These are phyloP conservation scores for Pteronotus mesoamericanus DNA, from an alignment of 2,797 vertebrate genomes.

Conservation along the genomic window DNA sequence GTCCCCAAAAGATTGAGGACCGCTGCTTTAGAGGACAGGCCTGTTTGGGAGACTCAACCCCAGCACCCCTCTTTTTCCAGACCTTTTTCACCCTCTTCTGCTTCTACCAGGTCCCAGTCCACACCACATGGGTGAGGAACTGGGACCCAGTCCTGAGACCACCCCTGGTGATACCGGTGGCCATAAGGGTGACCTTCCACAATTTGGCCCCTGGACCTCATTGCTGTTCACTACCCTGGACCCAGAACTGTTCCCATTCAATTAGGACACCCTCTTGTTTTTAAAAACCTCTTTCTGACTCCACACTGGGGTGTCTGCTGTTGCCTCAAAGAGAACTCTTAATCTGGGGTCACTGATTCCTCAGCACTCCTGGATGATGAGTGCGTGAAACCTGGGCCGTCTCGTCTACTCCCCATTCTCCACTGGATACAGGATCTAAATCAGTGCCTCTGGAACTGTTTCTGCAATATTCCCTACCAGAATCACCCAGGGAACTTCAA, in stretches of 20 bases:
- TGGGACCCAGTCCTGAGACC: neutral
- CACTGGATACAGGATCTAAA: neutral
- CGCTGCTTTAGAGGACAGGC: neutral
- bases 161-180: neutral
- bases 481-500: neutral
- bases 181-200: neutral
- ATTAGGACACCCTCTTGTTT: neutral
- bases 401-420: neutral
- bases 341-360: no score
- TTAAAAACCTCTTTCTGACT: neutral
- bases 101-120: neutral
- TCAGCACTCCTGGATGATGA: neutral
- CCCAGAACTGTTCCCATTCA: neutral
- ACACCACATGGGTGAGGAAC: neutral
- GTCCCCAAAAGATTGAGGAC: no score
- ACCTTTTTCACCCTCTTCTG: neutral
- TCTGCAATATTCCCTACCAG: neutral
- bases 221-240: neutral
- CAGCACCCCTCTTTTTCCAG: neutral
- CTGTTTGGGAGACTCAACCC: no score
- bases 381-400: neutral
- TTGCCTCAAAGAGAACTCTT: neutral
- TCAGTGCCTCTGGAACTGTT: neutral
- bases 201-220: neutral
- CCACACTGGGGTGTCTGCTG: fast-evolving